These are phyloP conservation scores for Psilopogon haemacephalus DNA, from an alignment of 2,113 vertebrate genomes.

Conservation along the genomic window DNA sequence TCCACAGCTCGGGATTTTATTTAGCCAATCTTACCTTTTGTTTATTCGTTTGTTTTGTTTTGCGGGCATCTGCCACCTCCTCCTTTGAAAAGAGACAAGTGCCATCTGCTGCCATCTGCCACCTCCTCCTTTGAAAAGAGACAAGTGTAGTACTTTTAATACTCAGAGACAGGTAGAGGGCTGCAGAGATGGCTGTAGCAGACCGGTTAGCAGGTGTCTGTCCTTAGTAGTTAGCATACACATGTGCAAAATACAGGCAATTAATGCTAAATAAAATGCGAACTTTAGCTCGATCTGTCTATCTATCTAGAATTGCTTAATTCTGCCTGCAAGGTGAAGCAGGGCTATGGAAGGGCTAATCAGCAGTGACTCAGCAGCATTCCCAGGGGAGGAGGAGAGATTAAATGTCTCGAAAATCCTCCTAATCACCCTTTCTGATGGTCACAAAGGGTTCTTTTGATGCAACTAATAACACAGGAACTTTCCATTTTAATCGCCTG, in stretches of 20 bases:
- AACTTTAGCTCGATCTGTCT: no score
- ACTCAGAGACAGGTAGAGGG: neutral
- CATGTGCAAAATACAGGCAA: neutral
- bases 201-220: neutral
- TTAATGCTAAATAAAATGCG: neutral
- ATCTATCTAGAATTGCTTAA: no score
- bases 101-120: neutral
- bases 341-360: neutral
- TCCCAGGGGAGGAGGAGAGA: neutral
- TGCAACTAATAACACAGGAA: neutral
- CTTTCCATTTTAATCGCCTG: neutral
- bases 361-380: conserved; percentile 35
- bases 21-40: neutral
- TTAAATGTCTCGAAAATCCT: conserved; percentile 49
- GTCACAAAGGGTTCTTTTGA: conserved; percentile 59
- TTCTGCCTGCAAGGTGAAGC: neutral
- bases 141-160: neutral
- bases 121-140: neutral
- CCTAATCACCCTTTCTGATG: conserved; percentile 22
- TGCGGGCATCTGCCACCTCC: neutral
- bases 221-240: neutral
- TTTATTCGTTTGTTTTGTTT: neutral
- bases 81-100: neutral
- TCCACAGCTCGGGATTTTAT: neutral
- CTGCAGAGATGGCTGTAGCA: neutral